These are phyloP conservation scores for Enteromius paludinosus DNA, from an alignment of 2,797 vertebrate genomes.

Conservation along the genomic window DNA sequence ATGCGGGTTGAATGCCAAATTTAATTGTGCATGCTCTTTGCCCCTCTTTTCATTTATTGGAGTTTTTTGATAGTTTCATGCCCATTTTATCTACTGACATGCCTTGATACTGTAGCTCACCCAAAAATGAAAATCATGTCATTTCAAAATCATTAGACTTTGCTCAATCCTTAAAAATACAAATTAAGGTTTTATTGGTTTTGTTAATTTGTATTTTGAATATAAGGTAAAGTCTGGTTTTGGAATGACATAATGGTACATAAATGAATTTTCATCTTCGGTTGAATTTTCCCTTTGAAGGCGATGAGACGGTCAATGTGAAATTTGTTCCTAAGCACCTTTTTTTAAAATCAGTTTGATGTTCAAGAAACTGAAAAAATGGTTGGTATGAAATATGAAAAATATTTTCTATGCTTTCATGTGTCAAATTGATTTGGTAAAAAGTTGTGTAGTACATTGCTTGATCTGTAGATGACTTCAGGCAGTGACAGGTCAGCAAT, in stretches of 20 bases:
- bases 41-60: neutral
- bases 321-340: neutral
- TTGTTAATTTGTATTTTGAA: neutral
- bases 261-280: neutral
- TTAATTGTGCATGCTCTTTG: neutral
- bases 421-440: conserved; percentile 15
- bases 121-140: neutral
- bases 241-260: neutral
- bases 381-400: neutral
- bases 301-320: neutral
- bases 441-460: neutral
- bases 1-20: neutral
- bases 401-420: neutral
- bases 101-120: neutral
- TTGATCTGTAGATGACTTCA: neutral
- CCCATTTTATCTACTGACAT: neutral
- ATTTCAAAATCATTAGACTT: neutral
- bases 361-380: neutral
- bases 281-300: neutral
- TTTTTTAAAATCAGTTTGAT: neutral
- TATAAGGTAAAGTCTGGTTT: neutral
- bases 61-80: neutral
- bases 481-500: neutral
- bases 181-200: neutral
- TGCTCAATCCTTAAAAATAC: neutral